These are phyloP conservation scores for Eupithecia abbreviata DNA, from an alignment of 2,888 invertebrate genomes.

Conservation along the genomic window DNA sequence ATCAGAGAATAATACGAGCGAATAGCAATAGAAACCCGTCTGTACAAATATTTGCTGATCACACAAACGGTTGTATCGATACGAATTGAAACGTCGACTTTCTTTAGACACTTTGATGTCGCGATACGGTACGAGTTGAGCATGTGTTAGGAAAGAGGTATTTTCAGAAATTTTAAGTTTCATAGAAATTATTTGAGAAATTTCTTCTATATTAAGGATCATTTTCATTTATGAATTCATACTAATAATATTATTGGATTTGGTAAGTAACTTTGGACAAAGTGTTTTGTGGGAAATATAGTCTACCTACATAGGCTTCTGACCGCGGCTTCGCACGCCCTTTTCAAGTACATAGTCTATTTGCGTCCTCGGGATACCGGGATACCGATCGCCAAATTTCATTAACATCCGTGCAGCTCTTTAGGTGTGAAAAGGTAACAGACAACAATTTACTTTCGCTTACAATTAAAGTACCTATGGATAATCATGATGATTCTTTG, in stretches of 20 bases:
- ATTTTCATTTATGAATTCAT: not conserved
- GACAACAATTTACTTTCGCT: no score
- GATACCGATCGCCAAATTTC: no score
- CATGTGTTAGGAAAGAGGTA: not conserved
- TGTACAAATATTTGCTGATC: not conserved
- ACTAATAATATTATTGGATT: not conserved
- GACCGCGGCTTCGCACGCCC: no score
- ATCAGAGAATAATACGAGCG: not conserved
- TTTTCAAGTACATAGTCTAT: no score
- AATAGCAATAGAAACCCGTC: not conserved
- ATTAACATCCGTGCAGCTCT: no score
- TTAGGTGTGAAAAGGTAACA: no score
- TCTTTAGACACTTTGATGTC: not conserved
- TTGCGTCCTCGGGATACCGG: no score
- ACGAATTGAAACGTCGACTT: not conserved
- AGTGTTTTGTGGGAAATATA: not conserved
- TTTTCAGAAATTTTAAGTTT: not conserved
- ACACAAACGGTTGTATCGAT: not conserved
- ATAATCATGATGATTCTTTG: no score
- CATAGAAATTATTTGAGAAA: no score
- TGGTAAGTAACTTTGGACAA: not conserved
- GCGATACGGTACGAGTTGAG: not conserved
- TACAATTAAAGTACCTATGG: no score
- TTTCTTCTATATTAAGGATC: no score
- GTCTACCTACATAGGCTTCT: not conserved